phyloP scores from a whole-genome alignment of 2,888 invertebrate species.

The Parnassius glacialis region DNA sequence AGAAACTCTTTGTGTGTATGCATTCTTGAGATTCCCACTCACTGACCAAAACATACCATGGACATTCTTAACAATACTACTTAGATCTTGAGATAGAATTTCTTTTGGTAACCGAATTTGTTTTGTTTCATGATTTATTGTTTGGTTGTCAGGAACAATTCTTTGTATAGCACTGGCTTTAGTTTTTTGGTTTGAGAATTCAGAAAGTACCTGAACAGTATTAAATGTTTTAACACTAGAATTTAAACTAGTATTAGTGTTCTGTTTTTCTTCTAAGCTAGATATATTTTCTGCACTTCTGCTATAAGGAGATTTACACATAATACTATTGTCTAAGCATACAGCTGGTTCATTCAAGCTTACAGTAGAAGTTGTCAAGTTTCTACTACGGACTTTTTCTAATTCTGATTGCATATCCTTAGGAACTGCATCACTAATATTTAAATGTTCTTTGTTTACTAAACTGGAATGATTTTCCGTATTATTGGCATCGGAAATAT shows the following conservation, averaged over 20 bases:
- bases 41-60: conserved; percentile 75
- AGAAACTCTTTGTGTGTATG: conserved; percentile 57
- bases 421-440: neutral
- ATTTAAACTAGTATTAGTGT: conserved; percentile 31
- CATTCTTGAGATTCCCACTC: conserved; percentile 70
- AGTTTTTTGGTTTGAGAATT: conserved; percentile 57
- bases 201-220: conserved; percentile 55
- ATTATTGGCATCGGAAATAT: conserved; percentile 1
- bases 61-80: conserved; percentile 73
- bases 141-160: conserved; percentile 48
- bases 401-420: conserved; percentile 24
- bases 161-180: conserved; percentile 59
- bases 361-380: conserved; percentile 52
- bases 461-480: conserved; percentile 8
- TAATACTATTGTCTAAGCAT: conserved; percentile 32
- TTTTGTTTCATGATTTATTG: conserved; percentile 39
- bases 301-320: conserved; percentile 49
- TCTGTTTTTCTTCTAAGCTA: conserved; percentile 29
- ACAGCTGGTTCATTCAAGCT: conserved; percentile 54
- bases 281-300: conserved; percentile 66
- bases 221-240: conserved; percentile 50
- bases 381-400: conserved; percentile 34
- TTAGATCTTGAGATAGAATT: conserved; percentile 64
- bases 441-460: conserved; percentile 13
- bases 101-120: conserved; percentile 65